phyloP scores from a whole-genome alignment of 1,140 invertebrate genomes.

The Zaprionus inermis region DNA sequence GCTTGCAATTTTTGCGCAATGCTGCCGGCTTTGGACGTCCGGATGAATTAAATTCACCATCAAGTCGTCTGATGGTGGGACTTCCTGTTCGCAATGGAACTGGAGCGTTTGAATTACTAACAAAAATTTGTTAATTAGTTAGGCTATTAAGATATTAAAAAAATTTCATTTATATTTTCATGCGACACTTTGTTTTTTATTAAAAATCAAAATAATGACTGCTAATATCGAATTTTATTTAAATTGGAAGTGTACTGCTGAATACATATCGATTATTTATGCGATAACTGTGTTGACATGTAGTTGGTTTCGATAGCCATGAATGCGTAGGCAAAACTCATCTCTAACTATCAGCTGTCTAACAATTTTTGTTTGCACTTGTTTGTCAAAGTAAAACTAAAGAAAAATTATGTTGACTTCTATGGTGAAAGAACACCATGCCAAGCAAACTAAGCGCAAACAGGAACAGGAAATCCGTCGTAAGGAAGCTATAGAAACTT shows the following conservation, averaged over 20 bases:
- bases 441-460: constrained; percentile 90
- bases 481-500: constrained; percentile 96
- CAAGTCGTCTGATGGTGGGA: constrained; percentile 94
- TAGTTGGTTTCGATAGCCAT: background rate
- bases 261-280: constrained; percentile 9
- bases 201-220: background rate
- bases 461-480: constrained; percentile 90
- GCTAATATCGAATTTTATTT: background rate
- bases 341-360: constrained; percentile 29
- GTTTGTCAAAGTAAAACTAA: background rate
- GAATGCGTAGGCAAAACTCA: background rate
- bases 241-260: background rate
- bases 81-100: constrained; percentile 93
- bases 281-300: background rate
- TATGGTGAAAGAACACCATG: constrained; percentile 94
- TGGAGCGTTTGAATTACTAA: constrained; percentile 88
- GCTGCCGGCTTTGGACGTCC: constrained; percentile 89
- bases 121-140: constrained; percentile 65
- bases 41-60: constrained; percentile 94
- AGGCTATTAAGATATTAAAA: constrained; percentile 21
- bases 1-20: constrained; percentile 93
- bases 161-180: background rate
- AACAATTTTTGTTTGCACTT: constrained; percentile 16
- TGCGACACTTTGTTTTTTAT: too few species aligned
- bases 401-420: constrained; percentile 90